Evolutionary conservation across 2,113 vertebrate species (phyloP).

Genomic region (Prolemur simus): DNA sequence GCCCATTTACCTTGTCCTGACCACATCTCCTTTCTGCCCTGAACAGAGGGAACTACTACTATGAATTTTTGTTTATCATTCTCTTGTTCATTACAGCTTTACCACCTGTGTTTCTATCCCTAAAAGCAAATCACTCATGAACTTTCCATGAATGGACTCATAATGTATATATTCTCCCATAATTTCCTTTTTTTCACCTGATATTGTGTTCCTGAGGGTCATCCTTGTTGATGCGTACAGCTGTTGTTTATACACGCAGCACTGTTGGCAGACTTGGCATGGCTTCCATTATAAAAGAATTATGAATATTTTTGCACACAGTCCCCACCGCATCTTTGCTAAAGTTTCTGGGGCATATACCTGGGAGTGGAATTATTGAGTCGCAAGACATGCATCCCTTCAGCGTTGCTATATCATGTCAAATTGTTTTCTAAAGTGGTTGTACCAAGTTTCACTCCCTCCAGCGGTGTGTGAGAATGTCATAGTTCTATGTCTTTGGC

Average conservation of each 20-base stretch:
- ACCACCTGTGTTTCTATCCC: neutral
- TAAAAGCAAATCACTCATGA: neutral
- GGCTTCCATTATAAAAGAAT: neutral
- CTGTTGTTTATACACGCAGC: neutral
- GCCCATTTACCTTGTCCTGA: neutral
- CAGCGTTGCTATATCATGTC: neutral
- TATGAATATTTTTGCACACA: neutral
- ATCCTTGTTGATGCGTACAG: neutral
- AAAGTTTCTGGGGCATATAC: neutral
- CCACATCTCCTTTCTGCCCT: neutral
- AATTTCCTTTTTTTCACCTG: neutral
- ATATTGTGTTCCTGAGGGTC: neutral
- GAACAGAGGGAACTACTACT: neutral
- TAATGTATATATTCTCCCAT: neutral
- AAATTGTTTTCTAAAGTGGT: neutral
- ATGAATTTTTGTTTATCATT: neutral
- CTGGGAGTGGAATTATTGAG: neutral
- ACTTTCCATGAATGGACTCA: neutral
- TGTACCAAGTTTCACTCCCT: neutral
- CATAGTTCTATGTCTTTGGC: neutral
- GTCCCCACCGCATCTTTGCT: neutral
- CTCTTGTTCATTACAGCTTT: constrained; percentile 8
- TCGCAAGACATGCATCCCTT: neutral
- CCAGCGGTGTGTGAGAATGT: neutral
- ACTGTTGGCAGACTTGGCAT: neutral